Percentiles rank a stretch among this genome's conserved stretches.
Evolutionary conservation across 2,888 invertebrate species (phyloP).

Genomic region (Apodemia hepburni): DNA sequence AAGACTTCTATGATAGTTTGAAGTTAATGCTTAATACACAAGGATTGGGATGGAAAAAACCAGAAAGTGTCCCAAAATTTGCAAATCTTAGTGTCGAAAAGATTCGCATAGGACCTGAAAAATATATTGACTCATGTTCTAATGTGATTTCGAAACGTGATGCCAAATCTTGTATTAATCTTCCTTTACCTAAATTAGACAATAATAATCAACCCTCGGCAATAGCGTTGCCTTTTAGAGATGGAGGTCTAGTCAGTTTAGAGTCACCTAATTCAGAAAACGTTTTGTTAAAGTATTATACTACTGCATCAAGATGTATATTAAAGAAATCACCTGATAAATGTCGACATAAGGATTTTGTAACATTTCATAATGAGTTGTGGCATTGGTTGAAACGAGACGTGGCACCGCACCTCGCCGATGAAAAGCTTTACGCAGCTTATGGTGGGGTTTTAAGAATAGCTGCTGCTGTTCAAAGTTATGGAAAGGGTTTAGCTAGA

Average conservation of each 20-base stretch:
- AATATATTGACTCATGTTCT: slow-evolving; percentile 40
- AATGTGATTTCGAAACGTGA: slow-evolving; percentile 54
- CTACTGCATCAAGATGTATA: slow-evolving; percentile 59
- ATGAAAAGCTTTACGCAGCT: slow-evolving; percentile 61
- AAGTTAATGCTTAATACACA: slow-evolving; percentile 56
- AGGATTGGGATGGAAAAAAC: slow-evolving; percentile 59
- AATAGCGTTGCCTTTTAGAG: slow-evolving; percentile 58
- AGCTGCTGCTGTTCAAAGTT: slow-evolving; percentile 66
- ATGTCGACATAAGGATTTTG: slow-evolving; percentile 63
- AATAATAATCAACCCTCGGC: slow-evolving; percentile 50
- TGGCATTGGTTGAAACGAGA: slow-evolving; percentile 73
- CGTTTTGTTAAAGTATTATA: slow-evolving; percentile 61
- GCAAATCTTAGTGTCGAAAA: slow-evolving; percentile 61
- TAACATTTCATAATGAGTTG: slow-evolving; percentile 62
- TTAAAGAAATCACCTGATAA: slow-evolving; percentile 51
- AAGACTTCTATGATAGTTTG: slow-evolving; percentile 51
- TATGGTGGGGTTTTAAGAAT: slow-evolving; percentile 63
- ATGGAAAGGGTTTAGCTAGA: slow-evolving; percentile 57
- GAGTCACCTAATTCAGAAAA: slow-evolving; percentile 52
- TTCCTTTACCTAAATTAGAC: slow-evolving; percentile 58
- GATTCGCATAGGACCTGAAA: slow-evolving; percentile 44
- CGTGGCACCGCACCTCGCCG: slow-evolving; percentile 59
- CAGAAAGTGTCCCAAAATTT: slow-evolving; percentile 46
- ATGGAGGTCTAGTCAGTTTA: slow-evolving; percentile 52
- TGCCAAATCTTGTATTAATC: slow-evolving; percentile 54